Conservation (phyloP, 64 coral and sea anemone genomes). For the Dendronephthya gigantea region DNA sequence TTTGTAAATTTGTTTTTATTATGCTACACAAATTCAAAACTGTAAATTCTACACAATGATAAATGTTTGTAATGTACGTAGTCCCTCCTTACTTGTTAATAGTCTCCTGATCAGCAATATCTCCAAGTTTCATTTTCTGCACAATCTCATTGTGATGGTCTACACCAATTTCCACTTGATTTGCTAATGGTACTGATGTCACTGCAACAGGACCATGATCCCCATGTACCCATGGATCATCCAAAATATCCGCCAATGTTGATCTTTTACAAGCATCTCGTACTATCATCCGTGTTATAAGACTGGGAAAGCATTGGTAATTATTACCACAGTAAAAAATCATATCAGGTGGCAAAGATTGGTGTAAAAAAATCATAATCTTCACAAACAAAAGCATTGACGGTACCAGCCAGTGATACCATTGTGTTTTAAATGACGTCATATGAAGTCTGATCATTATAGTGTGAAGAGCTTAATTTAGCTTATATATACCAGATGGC, state of each 20-base stretch:
- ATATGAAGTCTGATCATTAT: too few species aligned
- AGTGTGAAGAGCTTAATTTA: neutral
- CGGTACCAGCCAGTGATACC: too few species aligned
- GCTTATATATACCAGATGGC: neutral
- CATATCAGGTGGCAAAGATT: too few species aligned
- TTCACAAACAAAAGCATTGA: too few species aligned
- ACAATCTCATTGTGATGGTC: conserved; percentile 71
- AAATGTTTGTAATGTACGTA: neutral
- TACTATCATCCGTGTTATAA: conserved; percentile 78
- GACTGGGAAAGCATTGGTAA: conserved; percentile 27
- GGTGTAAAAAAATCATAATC: too few species aligned
- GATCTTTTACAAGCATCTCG: conserved; percentile 66
- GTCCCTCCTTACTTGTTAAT: conserved; percentile 42
- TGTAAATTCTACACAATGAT: too few species aligned
- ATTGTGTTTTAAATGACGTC: too few species aligned
- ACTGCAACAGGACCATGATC: conserved; percentile 60
- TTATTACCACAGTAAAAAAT: too few species aligned
- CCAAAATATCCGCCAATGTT: conserved; percentile 59
- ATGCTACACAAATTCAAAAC: too few species aligned
- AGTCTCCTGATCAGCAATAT: conserved; percentile 66
- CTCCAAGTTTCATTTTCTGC: conserved; percentile 62
- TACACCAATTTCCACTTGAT: conserved; percentile 56
- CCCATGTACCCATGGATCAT: conserved; percentile 69
- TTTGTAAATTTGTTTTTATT: too few species aligned
- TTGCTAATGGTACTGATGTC: conserved; percentile 60